Evolutionary conservation across 1,140 invertebrate genomes (phyloP).

Genomic region (Chironomus striatipennis): DNA sequence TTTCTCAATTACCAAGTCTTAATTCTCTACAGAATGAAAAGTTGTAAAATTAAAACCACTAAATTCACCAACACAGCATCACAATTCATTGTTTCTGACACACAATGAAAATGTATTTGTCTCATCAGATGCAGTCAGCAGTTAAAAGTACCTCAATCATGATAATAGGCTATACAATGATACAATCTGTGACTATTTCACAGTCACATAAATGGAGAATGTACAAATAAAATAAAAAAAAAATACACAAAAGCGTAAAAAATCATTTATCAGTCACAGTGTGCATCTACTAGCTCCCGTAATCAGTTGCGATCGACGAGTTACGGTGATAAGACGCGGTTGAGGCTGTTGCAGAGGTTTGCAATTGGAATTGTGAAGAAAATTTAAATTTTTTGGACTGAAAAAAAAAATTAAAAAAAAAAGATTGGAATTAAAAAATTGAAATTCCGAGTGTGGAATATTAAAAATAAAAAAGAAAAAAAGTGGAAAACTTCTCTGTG

Average conservation of each 20-base stretch:
- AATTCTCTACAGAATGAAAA: no score
- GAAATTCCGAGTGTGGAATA: background rate
- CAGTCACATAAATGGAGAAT: background rate
- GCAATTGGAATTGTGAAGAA: background rate
- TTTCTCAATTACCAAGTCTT: no score
- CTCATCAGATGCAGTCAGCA: no score
- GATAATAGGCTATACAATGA: background rate
- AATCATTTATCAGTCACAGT: background rate
- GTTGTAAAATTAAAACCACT: no score
- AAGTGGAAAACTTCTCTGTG: no score
- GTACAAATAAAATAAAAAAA: no score
- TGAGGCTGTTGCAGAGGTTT: background rate
- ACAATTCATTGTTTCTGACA: no score
- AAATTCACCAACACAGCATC: no score
- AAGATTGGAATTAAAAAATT: background rate
- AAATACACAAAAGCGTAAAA: background rate
- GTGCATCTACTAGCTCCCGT: background rate
- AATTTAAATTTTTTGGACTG: background rate
- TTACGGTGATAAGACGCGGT: background rate
- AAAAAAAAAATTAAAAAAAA: background rate
- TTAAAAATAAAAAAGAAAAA: background rate
- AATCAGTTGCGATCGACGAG: slow-evolving; percentile 21
- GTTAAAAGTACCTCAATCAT: no score
- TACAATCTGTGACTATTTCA: background rate
- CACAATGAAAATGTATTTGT: no score